These are phyloP conservation scores for Ectropis grisescens DNA, from an alignment of 1,140 invertebrate species.

Conservation along the genomic window DNA sequence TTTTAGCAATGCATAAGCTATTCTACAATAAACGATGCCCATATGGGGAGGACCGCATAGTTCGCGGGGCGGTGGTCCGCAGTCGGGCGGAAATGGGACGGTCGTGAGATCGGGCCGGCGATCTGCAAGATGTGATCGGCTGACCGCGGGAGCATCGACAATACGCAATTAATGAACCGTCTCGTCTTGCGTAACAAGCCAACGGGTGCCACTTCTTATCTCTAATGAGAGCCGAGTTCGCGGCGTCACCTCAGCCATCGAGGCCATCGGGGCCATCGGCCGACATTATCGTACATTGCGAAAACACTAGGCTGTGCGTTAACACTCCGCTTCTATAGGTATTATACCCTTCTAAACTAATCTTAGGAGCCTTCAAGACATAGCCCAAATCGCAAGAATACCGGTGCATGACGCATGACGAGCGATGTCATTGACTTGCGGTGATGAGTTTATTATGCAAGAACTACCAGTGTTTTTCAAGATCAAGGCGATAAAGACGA, in stretches of 20 bases:
- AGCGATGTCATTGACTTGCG: too few relatives aligned
- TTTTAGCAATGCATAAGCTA: conserved; percentile 18
- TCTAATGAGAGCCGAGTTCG: conserved; percentile 36
- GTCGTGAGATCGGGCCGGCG: conserved; percentile 21
- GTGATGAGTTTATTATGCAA: too few relatives aligned
- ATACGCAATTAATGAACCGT: conserved; percentile 49
- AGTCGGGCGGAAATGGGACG: conserved; percentile 20
- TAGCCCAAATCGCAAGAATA: too few relatives aligned
- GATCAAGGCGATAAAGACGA: too few relatives aligned
- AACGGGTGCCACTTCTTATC: conserved; percentile 31
- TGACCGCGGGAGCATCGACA: conserved; percentile 25
- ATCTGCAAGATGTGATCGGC: conserved; percentile 26
- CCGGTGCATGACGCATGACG: too few relatives aligned
- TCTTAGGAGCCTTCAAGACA: too few relatives aligned
- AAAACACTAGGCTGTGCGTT: conserved; percentile 11
- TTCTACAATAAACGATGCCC: conserved; percentile 20
- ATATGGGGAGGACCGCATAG: conserved; percentile 3
- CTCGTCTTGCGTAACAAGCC: conserved; percentile 37
- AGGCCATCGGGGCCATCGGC: conserved; percentile 21
- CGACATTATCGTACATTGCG: conserved; percentile 2
- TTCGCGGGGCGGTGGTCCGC: conserved; percentile 3
- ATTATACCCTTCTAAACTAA: too few relatives aligned
- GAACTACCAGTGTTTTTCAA: too few relatives aligned
- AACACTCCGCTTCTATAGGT: not conserved
- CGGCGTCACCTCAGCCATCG: conserved; percentile 15